These are phyloP conservation scores for Mesochorus sp. DNA, from an alignment of 2,888 invertebrate genomes.

Conservation along the genomic window DNA sequence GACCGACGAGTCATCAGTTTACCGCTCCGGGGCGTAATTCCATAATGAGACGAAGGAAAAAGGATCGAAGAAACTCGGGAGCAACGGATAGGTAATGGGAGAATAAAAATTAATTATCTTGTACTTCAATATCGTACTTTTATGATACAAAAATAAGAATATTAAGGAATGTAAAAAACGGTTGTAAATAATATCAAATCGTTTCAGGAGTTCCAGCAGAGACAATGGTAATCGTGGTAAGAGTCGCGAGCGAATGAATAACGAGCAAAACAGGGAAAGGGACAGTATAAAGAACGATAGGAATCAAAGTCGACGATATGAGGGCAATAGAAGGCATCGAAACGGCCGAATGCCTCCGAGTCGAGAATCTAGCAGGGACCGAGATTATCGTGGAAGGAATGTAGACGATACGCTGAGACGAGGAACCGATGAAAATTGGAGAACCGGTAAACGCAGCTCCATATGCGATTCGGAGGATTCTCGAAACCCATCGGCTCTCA, in stretches of 20 bases:
- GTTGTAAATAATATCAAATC: neutral
- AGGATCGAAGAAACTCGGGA: constrained; percentile 81
- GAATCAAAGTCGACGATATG: constrained; percentile 72
- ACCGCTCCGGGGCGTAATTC: constrained; percentile 70
- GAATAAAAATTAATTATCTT: neutral
- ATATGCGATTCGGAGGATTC: constrained; percentile 78
- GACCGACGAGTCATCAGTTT: constrained; percentile 36
- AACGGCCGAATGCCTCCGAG: constrained; percentile 77
- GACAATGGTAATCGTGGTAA: constrained; percentile 76
- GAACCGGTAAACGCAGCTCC: constrained; percentile 77
- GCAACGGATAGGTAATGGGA: constrained; percentile 82
- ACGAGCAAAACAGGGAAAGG: constrained; percentile 79
- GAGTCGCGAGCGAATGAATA: constrained; percentile 79
- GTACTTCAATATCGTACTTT: no score
- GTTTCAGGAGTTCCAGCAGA: constrained; percentile 73
- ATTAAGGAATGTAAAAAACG: no score
- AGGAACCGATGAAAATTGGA: constrained; percentile 78
- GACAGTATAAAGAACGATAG: constrained; percentile 77
- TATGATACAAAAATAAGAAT: no score
- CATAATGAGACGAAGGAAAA: constrained; percentile 81
- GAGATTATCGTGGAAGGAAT: constrained; percentile 77
- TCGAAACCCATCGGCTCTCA: constrained; percentile 66
- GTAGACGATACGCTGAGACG: constrained; percentile 73
- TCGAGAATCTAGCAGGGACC: constrained; percentile 82
- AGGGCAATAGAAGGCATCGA: constrained; percentile 72